Conservation (phyloP, 2,797 vertebrate species). For the Acanthiza pusilla region DNA sequence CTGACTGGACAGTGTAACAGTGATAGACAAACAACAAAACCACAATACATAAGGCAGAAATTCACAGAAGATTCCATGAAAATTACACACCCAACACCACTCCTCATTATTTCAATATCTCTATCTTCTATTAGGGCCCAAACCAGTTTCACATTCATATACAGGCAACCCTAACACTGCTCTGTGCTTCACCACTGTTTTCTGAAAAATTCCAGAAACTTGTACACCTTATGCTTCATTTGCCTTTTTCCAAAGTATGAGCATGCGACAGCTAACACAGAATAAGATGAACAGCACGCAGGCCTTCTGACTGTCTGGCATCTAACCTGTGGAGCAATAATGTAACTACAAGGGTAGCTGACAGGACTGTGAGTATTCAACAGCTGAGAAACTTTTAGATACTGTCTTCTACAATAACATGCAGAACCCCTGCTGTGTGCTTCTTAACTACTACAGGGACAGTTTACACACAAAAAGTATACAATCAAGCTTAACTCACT, state of each 20-base stretch:
- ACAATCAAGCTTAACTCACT: not conserved
- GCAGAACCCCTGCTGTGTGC: not conserved
- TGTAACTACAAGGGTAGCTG: not conserved
- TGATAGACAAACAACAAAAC: not conserved
- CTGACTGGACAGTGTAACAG: not conserved
- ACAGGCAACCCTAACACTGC: not conserved
- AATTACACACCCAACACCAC: not conserved
- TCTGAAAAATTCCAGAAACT: not conserved
- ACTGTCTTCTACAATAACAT: not conserved
- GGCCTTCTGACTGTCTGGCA: not conserved
- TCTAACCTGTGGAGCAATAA: not conserved
- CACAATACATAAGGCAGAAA: not conserved
- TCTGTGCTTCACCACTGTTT: not conserved
- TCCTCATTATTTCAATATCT: not conserved
- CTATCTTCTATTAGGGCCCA: not conserved
- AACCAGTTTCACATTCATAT: not conserved
- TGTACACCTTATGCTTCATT: not conserved
- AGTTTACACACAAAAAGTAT: not conserved
- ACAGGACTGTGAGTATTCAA: not conserved
- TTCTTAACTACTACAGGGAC: not conserved
- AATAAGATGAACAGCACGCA: not conserved
- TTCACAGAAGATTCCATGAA: not conserved
- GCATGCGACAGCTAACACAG: not conserved
- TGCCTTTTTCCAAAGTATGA: not conserved
- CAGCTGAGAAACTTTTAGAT: not conserved